These are phyloP conservation scores for Nyctibius grandis DNA, from an alignment of 2,797 vertebrate genomes.

Conservation along the genomic window DNA sequence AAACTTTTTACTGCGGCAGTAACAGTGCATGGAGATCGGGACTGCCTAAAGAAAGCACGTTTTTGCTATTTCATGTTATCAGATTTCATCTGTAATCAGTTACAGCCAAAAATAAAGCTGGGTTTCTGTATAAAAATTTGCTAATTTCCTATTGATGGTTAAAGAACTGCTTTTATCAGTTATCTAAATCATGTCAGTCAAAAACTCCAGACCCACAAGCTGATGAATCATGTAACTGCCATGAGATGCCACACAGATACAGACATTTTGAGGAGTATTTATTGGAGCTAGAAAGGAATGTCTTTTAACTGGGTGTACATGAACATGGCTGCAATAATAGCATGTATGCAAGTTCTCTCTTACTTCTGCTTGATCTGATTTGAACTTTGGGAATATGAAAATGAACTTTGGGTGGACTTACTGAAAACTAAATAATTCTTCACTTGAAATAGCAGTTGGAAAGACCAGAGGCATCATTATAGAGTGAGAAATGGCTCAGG, in stretches of 20 bases:
- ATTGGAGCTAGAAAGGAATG: not conserved
- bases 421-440: not conserved
- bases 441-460: not conserved
- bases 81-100: not conserved
- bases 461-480: not conserved
- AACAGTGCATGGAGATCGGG: not conserved
- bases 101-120: not conserved
- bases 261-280: not conserved
- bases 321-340: not conserved
- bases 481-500: not conserved
- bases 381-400: not conserved
- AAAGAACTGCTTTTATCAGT: not conserved
- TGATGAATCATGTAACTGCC: not conserved
- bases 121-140: not conserved
- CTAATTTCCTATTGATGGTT: not conserved
- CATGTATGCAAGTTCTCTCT: not conserved
- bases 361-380: not conserved
- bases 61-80: not conserved
- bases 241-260: not conserved
- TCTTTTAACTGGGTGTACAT: not conserved
- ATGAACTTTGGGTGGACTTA: not conserved
- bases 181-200: not conserved
- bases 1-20: not conserved
- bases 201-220: slow-evolving; percentile 21
- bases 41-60: not conserved